Evolutionary conservation across 1,140 invertebrate species (phyloP), one percentile per base, ranked within the genome.

Genomic region (Trachymyrmex cornetzi): DNA sequence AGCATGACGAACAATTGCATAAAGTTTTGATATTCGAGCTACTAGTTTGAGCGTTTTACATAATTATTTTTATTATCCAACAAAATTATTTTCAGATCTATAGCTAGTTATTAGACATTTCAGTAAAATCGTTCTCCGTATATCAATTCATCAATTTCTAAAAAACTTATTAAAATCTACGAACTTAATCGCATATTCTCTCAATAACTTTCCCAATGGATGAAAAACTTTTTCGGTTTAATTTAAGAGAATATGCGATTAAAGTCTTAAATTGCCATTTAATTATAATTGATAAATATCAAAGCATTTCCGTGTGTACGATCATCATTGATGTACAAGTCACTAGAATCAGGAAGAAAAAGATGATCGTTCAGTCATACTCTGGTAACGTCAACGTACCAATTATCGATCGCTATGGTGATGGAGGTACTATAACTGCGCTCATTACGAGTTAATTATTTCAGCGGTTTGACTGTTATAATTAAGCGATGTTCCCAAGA

Each of bases 351-450:
- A 57, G 53, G 55, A 80, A 81, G 72, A 61, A 19, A 14, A 88
- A 86, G 79, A 72, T n/a, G 30, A 85, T 38, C 80, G 24, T 86
- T 24, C 30, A 27, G 86, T 89, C 74, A 89, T 77, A 87, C 57
- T 77, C 88, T 87, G 72, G 85, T 87, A 79, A 79, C 67, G 66
- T 67, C 64, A n/a, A 55, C 27, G 63, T 38, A 48, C 24, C 48
- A 63, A 85, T 77, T 38, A 27, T 34, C 79, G 9, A 84, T 84
- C 24, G 67, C 53, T 19, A 5, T 2, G 16, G 34, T n/a, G 30
- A 16, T 57, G 50, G 19, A 50, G 0, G 7, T 44, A 84, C 69
- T 84, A 38, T 38, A 84, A 84, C 75, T 84, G 80, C 44, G 19
- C 57, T 48, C 14, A 3, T 75, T 84, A 75, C 67, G n/a, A 74